phyloP scores from a whole-genome alignment of 2,888 invertebrate genomes.

The Troilus luridus region DNA sequence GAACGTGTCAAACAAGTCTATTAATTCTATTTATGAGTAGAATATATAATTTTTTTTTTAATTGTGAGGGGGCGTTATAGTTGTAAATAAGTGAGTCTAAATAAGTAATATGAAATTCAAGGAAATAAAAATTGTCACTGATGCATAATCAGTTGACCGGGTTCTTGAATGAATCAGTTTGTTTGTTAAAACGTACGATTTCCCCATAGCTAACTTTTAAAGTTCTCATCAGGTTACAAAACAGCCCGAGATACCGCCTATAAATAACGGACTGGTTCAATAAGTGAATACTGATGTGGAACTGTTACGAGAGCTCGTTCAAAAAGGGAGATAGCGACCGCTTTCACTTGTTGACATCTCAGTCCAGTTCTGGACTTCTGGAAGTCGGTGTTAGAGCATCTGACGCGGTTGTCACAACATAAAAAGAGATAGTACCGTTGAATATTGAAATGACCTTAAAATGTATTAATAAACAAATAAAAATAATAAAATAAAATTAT shows the following conservation, averaged over 20 bases:
- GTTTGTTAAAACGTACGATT: background rate
- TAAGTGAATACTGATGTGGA: background rate
- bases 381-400: background rate
- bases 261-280: conserved; percentile 21
- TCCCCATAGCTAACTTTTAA: background rate
- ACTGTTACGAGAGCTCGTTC: background rate
- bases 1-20: too few relatives aligned
- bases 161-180: background rate
- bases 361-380: background rate
- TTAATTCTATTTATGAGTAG: too few relatives aligned
- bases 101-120: too few relatives aligned
- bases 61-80: too few relatives aligned
- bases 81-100: too few relatives aligned
- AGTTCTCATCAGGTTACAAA: background rate
- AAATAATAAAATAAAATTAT: too few relatives aligned
- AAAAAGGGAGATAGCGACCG: background rate
- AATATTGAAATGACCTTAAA: background rate
- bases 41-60: too few relatives aligned
- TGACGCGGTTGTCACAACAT: background rate
- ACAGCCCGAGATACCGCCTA: background rate
- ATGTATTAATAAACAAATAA: background rate
- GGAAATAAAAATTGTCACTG: background rate
- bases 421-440: background rate
- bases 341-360: background rate
- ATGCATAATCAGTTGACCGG: background rate